A percentile compares a stretch with the other conserved stretches of the same genome.
phyloP scores from a whole-genome alignment of 2,113 vertebrate genomes.

The Calidris pygmaea region DNA sequence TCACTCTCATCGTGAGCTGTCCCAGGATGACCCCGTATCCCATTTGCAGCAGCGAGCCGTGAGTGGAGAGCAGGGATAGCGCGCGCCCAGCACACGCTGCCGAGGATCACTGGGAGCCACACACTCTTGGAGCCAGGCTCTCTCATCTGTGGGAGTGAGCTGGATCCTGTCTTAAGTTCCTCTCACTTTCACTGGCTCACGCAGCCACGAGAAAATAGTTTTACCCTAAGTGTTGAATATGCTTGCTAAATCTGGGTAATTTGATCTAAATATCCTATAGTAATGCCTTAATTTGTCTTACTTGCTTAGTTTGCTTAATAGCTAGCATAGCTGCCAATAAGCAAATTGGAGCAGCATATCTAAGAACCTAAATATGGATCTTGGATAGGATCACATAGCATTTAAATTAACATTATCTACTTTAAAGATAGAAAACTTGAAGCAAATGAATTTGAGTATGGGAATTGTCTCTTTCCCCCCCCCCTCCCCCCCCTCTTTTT shows the following conservation, averaged over 20 bases:
- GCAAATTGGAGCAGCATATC: not conserved
- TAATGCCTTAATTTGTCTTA: not conserved
- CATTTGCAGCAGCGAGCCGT: fast-evolving
- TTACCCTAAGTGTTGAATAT: not conserved
- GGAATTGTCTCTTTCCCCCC: fast-evolving
- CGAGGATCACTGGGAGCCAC: fast-evolving
- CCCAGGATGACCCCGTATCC: not conserved
- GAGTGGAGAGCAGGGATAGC: not conserved
- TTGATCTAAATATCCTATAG: not conserved
- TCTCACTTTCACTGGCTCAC: not conserved
- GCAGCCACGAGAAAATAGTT: not conserved
- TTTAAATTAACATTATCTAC: not conserved
- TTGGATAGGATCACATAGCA: not conserved
- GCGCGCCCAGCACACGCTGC: fast-evolving
- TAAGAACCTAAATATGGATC: not conserved
- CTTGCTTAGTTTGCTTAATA: not conserved
- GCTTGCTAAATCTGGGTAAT: not conserved
- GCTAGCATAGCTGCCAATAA: not conserved
- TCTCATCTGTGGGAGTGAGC: fast-evolving
- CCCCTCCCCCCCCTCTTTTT: not conserved
- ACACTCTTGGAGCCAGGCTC: not conserved
- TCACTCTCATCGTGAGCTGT: not conserved
- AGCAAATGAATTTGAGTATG: not conserved
- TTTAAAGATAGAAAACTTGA: not conserved
- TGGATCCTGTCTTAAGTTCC: fast-evolving